phyloP scores from a whole-genome alignment of 2,888 invertebrate genomes.

The Hypselothyrea guttata region DNA sequence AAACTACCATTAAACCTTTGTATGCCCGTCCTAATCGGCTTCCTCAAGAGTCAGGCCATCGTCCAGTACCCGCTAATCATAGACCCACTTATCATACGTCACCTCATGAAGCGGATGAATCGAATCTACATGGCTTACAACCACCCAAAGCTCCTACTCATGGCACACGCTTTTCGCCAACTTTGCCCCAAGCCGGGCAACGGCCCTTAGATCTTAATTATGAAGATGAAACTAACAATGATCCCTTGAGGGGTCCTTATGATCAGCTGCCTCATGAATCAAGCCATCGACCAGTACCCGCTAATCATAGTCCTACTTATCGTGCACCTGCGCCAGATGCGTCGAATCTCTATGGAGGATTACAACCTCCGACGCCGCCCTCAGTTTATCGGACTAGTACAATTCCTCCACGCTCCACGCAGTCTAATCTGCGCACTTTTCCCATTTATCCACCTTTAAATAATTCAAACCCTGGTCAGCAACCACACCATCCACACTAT shows the following conservation, averaged over 20 bases:
- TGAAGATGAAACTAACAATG: background rate
- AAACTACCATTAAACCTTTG: too few species aligned
- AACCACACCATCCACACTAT: constrained; percentile 69
- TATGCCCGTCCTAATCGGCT: background rate
- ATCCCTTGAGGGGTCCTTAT: background rate
- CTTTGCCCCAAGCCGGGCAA: too few species aligned
- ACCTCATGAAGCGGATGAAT: too few species aligned
- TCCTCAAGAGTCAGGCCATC: too few species aligned
- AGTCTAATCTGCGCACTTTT: constrained; percentile 48
- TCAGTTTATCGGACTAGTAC: constrained; percentile 3
- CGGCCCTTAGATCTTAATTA: too few species aligned
- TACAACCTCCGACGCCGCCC: constrained; percentile 51
- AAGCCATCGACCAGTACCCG: too few species aligned
- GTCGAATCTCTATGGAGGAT: constrained; percentile 50
- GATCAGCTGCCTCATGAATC: background rate
- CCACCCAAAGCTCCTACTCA: too few species aligned
- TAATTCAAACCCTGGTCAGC: constrained; percentile 50
- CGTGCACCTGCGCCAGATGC: constrained; percentile 2
- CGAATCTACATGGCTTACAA: too few species aligned
- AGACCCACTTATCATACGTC: too few species aligned
- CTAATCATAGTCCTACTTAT: constrained; percentile 12
- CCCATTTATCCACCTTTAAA: constrained; percentile 65
- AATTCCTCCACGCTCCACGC: constrained; percentile 14
- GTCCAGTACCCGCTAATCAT: constrained; percentile 7
- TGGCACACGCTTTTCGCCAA: too few species aligned